Evolutionary conservation across 2,113 vertebrate genomes (phyloP), one percentile per base, ranked within the genome.

Genomic region (Gila orcuttii): DNA sequence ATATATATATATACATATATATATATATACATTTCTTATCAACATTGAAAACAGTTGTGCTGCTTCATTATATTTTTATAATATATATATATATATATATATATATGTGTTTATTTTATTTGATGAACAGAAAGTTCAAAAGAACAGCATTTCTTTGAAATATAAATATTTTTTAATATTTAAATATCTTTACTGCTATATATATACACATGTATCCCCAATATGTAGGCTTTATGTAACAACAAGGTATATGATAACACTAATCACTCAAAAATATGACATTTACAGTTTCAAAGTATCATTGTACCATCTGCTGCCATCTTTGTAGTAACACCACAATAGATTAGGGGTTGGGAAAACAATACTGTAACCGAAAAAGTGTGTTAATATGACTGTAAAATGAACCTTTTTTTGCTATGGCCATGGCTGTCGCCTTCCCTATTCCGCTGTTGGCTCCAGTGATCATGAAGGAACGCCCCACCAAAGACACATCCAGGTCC

Each of bases 381-480:
- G n/a, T 17, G 25, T 59, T 62, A 13, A 12, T 74, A n/a, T 74
- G 52, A 31, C 23, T 31, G 8, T 28, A 23, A 31, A n/a, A 19
- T 66, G 3, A 52, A 95, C 94, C 94, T 95, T 90, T 94, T 90
- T 94, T 94, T 80, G 94, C 95, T 85, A 95, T 92, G 45, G 92
- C 91, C 88, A 92, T 86, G 64, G 93, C 92, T 6, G 93, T 86
- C 0, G 91, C 92, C 90, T 84, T 94, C 76, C 95, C 95, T 31
- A 95, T 95, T 15, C 94, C 94, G 62, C 94, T 95, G 88, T 94
- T 95, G 82, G 93, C 93, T 76, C 95, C 94, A 0, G 94, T 95
- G 88, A 95, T 89, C 93, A 95, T 93, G 62, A 93, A 95, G 71
- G 93, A 93, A 55, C 90, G 88, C 59, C 94, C 94, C 52, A 92